Conservation (phyloP, 2,888 invertebrate genomes). For the Standfussiana lucernea region DNA sequence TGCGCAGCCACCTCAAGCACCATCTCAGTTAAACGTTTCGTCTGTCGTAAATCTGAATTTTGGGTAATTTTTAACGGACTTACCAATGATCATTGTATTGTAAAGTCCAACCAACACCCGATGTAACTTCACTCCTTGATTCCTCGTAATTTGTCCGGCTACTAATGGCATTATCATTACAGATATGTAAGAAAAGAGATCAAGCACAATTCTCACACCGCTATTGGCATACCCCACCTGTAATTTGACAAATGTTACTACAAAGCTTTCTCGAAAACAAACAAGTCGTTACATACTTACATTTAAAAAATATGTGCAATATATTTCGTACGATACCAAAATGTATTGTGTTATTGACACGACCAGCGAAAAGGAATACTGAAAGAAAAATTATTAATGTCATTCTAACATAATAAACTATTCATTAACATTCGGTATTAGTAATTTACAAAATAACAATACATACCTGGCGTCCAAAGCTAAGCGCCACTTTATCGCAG, state of each 20-base stretch:
- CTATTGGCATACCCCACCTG: not conserved
- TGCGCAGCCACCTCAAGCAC: not conserved
- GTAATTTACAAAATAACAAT: not conserved
- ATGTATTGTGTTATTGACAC: not conserved
- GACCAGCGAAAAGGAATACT: slow-evolving; percentile 15
- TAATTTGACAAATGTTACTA: not conserved
- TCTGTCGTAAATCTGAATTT: not conserved
- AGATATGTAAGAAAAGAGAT: not conserved
- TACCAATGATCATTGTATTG: slow-evolving; percentile 15
- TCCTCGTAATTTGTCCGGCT: slow-evolving; percentile 19
- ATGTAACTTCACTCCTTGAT: slow-evolving; percentile 22
- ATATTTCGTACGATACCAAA: not conserved
- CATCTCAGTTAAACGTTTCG: not conserved
- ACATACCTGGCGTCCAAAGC: slow-evolving; percentile 30
- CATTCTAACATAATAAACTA: not conserved
- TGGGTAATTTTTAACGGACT: not conserved
- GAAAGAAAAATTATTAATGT: not conserved
- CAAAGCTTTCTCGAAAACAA: not conserved
- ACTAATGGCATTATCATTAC: slow-evolving; percentile 20
- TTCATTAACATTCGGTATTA: no score
- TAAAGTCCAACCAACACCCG: slow-evolving; percentile 15
- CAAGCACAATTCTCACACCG: not conserved
- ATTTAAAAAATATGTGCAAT: not conserved
- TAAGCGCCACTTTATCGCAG: slow-evolving; percentile 5
- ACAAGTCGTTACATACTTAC: slow-evolving; percentile 5